phyloP scores from a whole-genome alignment of 2,797 vertebrate genomes.

The Dipus sagitta region DNA sequence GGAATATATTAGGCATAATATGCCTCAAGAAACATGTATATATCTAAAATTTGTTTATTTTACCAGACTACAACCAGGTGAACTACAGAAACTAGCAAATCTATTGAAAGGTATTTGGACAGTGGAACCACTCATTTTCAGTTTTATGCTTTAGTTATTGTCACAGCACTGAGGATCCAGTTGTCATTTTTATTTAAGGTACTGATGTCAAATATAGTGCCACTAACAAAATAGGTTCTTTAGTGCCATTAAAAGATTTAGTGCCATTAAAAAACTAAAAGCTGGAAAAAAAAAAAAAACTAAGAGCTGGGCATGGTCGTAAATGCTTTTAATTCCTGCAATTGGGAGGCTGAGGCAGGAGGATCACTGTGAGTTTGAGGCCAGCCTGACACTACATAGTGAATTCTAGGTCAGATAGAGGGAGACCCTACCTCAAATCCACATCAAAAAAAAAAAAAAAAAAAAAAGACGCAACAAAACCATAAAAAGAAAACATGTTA shows the following conservation, averaged over 20 bases:
- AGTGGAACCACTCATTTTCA: not conserved
- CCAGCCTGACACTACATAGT: no score
- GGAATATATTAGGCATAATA: not conserved
- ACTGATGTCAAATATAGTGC: not conserved
- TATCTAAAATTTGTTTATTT: not conserved
- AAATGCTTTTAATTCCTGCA: no score
- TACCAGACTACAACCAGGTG: not conserved
- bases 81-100: not conserved
- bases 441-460: no score
- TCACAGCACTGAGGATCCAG: not conserved
- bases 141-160: not conserved
- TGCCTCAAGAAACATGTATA: not conserved
- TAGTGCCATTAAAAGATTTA: not conserved
- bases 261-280: no score
- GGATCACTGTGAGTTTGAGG: no score
- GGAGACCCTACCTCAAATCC: no score
- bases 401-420: no score
- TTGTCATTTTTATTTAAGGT: not conserved
- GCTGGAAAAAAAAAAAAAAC: no score
- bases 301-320: no score
- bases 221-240: not conserved
- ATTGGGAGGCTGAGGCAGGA: no score
- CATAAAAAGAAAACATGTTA: not conserved
- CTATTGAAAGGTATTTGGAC: not conserved
- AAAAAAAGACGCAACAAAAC: no score